These are phyloP conservation scores for Seira musarum DNA, from an alignment of 2,888 invertebrate genomes.

Conservation along the genomic window DNA sequence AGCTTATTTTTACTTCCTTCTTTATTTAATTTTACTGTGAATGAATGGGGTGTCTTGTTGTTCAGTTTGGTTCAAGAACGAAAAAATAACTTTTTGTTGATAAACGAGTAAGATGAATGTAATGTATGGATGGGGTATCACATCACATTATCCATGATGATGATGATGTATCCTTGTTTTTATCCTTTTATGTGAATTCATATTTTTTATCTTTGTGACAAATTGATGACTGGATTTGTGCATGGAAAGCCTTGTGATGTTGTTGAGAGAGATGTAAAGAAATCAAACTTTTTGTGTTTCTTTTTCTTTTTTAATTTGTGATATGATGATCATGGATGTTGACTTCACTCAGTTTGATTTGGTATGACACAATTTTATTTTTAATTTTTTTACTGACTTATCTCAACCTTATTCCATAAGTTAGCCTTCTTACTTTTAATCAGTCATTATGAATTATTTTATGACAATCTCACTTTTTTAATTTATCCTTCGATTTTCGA, in stretches of 20 bases:
- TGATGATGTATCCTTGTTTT: neutral
- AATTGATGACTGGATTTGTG: neutral
- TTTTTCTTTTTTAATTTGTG: no score
- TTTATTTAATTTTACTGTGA: neutral
- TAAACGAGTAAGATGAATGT: neutral
- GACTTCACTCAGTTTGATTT: no score
- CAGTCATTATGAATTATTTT: no score
- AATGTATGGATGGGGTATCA: neutral
- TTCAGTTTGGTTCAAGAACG: neutral
- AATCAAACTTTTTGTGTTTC: no score
- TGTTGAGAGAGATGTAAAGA: neutral
- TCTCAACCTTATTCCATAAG: no score
- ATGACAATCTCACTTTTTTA: no score
- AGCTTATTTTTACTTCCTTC: neutral
- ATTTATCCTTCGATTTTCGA: no score
- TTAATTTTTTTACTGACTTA: no score
- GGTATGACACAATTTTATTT: no score
- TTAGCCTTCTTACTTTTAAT: no score
- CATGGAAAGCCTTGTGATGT: neutral
- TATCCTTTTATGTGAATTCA: conserved; percentile 5
- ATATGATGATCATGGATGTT: no score
- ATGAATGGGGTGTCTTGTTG: neutral
- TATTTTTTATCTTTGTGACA: neutral
- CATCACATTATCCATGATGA: no score
- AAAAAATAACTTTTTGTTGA: neutral